These are phyloP conservation scores for Parauchenoglanis ngamensis DNA, from an alignment of 2,797 vertebrate species.

Conservation along the genomic window DNA sequence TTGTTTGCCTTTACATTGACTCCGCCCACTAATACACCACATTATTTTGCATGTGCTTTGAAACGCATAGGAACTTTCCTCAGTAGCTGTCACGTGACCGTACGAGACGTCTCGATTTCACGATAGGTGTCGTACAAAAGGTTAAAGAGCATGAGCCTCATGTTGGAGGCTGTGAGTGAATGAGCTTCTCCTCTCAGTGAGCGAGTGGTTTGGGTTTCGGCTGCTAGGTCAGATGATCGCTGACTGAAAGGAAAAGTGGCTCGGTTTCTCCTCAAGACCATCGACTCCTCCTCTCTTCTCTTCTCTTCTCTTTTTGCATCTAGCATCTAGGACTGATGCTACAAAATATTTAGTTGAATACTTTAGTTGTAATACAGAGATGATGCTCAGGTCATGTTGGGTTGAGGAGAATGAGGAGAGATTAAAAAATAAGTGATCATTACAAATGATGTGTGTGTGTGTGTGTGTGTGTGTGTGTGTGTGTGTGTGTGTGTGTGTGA, in stretches of 20 bases:
- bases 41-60: neutral
- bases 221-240: neutral
- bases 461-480: conserved; percentile 5
- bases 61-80: neutral
- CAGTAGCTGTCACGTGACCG: neutral
- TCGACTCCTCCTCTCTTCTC: neutral
- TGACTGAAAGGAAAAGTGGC: neutral
- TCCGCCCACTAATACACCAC: neutral
- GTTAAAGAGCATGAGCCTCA: neutral
- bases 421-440: no score
- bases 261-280: neutral
- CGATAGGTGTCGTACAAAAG: neutral
- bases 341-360: no score
- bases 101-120: neutral
- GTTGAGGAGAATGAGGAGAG: no score
- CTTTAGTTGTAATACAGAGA: no score
- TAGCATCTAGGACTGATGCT: neutral
- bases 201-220: neutral
- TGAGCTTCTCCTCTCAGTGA: neutral
- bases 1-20: neutral
- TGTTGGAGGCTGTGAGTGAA: no score
- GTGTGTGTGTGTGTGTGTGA: neutral
- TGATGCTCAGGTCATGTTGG: no score
- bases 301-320: no score
- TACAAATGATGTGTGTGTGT: neutral